A percentile compares a stretch with the other conserved stretches of the same genome.
Conservation (phyloP, 2,888 invertebrate species). For the Pardosa pseudoannulata region DNA sequence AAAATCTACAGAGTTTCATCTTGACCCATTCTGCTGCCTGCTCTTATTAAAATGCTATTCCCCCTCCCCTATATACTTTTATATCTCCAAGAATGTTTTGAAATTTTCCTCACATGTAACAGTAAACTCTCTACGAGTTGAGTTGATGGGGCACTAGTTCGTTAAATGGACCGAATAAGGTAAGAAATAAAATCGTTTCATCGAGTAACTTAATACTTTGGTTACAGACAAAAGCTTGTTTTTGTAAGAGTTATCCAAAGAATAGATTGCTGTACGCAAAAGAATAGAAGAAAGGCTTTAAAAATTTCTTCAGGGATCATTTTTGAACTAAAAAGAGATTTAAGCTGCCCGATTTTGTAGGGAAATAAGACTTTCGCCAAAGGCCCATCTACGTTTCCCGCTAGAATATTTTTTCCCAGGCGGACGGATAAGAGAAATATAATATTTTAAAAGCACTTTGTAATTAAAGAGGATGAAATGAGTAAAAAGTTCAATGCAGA, state of each 20-base stretch:
- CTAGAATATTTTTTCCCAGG: neutral
- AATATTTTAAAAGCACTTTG: slow-evolving; percentile 46
- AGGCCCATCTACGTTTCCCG: neutral
- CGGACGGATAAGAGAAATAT: slow-evolving; percentile 10
- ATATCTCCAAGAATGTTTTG: neutral
- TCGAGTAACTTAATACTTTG: slow-evolving; percentile 25
- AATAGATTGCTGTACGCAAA: neutral
- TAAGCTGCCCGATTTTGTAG: slow-evolving; percentile 2
- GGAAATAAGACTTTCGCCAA: neutral
- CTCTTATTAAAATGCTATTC: neutral
- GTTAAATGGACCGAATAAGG: slow-evolving; percentile 42
- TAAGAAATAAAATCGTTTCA: slow-evolving; percentile 3
- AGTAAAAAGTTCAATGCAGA: neutral
- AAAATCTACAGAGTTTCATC: neutral
- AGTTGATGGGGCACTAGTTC: slow-evolving; percentile 34
- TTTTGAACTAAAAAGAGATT: slow-evolving; percentile 9
- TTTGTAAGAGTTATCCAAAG: slow-evolving; percentile 4
- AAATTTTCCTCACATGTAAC: slow-evolving; percentile 13
- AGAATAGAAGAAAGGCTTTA: slow-evolving; percentile 15
- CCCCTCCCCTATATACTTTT: neutral
- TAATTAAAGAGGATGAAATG: slow-evolving; percentile 32
- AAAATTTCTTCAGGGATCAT: neutral
- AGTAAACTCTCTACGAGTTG: slow-evolving; percentile 57
- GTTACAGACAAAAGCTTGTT: slow-evolving; percentile 20
- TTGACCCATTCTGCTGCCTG: neutral